Evolutionary conservation across 2,888 invertebrate genomes (phyloP).

Genomic region (Teleogryllus oceanicus): DNA sequence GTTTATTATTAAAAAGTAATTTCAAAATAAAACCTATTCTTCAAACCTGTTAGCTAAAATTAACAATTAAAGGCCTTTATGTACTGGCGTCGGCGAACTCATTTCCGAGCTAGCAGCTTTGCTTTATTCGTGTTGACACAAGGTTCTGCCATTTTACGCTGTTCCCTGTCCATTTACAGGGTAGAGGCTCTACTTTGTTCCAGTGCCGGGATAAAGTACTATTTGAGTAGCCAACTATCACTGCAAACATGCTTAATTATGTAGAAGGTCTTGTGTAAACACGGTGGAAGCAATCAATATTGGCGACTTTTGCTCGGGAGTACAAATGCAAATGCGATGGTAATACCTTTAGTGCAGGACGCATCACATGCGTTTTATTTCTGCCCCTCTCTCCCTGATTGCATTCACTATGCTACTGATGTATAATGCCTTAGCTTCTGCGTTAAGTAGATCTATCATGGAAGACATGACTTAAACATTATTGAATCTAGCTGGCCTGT

Average conservation of each 20-base stretch:
- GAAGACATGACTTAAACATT: no score
- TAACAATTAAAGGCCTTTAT: background rate
- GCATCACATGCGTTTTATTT: no score
- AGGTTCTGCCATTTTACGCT: background rate
- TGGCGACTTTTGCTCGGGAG: no score
- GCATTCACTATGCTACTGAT: no score
- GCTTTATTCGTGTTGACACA: background rate
- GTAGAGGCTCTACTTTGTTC: background rate
- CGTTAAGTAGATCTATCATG: no score
- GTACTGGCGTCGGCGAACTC: background rate
- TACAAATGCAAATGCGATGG: no score
- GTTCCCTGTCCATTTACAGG: background rate
- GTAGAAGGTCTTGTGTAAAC: background rate
- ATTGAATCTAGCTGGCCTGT: no score
- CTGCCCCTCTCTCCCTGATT: no score
- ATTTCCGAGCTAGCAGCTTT: background rate
- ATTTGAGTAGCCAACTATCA: background rate
- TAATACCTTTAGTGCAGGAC: no score
- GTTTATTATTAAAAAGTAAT: no score
- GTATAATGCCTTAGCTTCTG: no score
- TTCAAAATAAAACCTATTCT: no score
- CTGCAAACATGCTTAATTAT: background rate
- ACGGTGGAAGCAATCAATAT: background rate
- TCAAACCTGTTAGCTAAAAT: background rate
- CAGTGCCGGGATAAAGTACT: background rate